These are phyloP conservation scores for Chiloscyllium punctatum DNA, from an alignment of 2,797 vertebrate genomes.

Conservation along the genomic window DNA sequence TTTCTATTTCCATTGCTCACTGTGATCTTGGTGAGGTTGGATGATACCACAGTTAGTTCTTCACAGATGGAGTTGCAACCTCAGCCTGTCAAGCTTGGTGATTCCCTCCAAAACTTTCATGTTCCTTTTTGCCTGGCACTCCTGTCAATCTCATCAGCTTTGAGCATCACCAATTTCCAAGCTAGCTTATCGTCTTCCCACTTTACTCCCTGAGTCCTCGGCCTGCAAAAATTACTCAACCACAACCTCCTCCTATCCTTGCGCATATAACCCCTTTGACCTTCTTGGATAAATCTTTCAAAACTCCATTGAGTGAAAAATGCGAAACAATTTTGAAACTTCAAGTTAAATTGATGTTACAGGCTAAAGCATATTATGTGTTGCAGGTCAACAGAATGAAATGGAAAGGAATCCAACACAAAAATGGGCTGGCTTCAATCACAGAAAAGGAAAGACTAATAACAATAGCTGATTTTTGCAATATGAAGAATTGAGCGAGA, in stretches of 20 bases:
- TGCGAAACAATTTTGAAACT: not conserved
- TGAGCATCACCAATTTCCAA: no score
- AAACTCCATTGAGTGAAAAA: not conserved
- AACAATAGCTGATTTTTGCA: not conserved
- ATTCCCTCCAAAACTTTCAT: no score
- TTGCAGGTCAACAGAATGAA: not conserved
- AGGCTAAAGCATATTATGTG: not conserved
- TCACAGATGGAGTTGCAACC: no score
- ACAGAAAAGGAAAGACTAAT: not conserved
- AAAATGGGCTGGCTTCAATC: not conserved
- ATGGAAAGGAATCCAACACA: not conserved
- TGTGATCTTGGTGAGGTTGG: no score
- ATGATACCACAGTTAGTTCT: no score
- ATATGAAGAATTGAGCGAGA: not conserved
- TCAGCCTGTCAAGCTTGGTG: no score
- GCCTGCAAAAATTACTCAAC: not conserved
- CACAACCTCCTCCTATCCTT: not conserved
- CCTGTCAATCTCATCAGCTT: no score
- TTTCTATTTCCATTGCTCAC: no score
- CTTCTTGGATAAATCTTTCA: not conserved
- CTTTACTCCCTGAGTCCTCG: no score
- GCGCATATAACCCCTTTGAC: not conserved
- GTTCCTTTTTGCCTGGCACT: no score
- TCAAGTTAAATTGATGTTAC: not conserved
- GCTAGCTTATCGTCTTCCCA: no score